phyloP scores from a whole-genome alignment of 1,140 invertebrate species.

The Drosophila kepulauana region DNA sequence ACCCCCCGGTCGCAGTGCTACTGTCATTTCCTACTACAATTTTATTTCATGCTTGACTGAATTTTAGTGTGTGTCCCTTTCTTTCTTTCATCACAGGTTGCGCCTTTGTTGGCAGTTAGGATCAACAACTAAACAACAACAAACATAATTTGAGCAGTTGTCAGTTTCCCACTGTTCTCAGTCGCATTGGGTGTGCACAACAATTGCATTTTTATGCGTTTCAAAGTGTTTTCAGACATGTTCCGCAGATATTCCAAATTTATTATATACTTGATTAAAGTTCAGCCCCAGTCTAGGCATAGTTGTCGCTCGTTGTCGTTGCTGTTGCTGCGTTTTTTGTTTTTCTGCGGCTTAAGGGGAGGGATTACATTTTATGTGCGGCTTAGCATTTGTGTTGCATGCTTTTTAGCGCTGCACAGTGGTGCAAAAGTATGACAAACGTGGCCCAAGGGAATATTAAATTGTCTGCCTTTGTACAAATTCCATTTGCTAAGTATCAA shows the following conservation, averaged over 20 bases:
- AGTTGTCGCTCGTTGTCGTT: conserved; percentile 16
- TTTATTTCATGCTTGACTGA: conserved; percentile 71
- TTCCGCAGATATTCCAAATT: conserved; percentile 55
- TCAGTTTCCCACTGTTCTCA: conserved; percentile 38
- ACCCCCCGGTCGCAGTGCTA: neutral
- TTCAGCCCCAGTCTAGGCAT: conserved; percentile 20
- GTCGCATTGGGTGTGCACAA: conserved; percentile 12
- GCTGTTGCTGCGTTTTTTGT: conserved; percentile 23
- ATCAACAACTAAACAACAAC: conserved; percentile 42
- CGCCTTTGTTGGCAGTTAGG: conserved; percentile 59
- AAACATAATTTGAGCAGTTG: conserved; percentile 38
- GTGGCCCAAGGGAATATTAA: neutral
- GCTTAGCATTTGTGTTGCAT: conserved; percentile 37
- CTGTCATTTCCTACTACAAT: conserved; percentile 54
- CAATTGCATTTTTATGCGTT: conserved; percentile 79
- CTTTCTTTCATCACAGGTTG: conserved; percentile 49
- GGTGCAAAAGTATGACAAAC: neutral
- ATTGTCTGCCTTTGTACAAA: neutral
- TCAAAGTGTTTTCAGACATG: conserved; percentile 76
- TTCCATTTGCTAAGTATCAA: no score
- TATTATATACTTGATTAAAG: conserved; percentile 54
- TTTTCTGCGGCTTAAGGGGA: conserved; percentile 22
- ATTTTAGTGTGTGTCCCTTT: neutral
- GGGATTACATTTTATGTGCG: conserved; percentile 27
- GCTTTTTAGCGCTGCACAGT: conserved; percentile 44